Conservation (phyloP, 2,797 vertebrate species). For the Gastrophryne carolinensis region DNA sequence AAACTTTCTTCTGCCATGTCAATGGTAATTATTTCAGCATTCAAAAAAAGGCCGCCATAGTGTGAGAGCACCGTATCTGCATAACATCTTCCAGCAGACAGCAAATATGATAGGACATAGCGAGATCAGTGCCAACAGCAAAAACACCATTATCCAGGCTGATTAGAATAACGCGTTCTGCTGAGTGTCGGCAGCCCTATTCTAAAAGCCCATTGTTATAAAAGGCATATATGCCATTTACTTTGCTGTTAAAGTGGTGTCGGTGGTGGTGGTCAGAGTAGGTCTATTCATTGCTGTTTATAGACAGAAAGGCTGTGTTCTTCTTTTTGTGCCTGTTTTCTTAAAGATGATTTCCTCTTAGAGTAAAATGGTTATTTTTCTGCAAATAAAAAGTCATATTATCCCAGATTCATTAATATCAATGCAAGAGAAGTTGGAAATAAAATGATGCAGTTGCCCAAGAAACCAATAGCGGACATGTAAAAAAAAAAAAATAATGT, state of each 20-base stretch:
- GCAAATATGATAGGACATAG: slow-evolving; percentile 68
- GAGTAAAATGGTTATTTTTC: background rate
- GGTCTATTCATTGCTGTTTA: background rate
- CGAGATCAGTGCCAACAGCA: slow-evolving; percentile 62
- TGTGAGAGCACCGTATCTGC: slow-evolving; percentile 68
- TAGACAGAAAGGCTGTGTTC: background rate
- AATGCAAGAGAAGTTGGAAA: no score
- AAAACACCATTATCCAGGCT: slow-evolving; percentile 66
- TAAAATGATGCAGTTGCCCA: no score
- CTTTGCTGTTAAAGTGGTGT: no score
- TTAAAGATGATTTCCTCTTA: background rate
- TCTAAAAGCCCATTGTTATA: no score
- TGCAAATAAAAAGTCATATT: background rate
- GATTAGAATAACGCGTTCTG: slow-evolving; percentile 67
- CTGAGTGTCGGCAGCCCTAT: slow-evolving; percentile 1
- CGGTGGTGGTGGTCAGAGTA: no score
- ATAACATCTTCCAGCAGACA: slow-evolving; percentile 67
- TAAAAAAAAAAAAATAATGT: no score
- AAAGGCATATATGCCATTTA: no score
- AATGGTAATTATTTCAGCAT: slow-evolving; percentile 19
- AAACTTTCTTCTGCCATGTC: slow-evolving; percentile 22
- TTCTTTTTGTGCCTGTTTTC: background rate
- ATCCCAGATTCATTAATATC: no score
- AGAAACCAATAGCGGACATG: no score
- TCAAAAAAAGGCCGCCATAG: slow-evolving; percentile 49